Evolutionary conservation across 2,113 vertebrate species (phyloP), one percentile per base, ranked within the genome.

Genomic region (Psettodes erumei): DNA sequence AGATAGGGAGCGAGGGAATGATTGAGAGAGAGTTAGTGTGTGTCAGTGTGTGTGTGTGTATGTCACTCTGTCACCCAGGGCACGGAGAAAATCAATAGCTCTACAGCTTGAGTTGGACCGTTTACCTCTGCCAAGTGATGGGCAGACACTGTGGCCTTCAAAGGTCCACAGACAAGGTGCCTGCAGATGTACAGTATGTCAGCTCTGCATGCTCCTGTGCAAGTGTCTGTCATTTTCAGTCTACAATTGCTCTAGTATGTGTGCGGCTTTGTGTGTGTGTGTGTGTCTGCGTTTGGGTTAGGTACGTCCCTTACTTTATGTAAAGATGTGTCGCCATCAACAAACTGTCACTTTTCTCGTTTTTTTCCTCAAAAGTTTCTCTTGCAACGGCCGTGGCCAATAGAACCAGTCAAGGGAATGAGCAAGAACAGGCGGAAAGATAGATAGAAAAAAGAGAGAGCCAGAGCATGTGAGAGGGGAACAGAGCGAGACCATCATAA

Each of bases 111-210:
- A 88, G 69, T 73, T 79, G 77, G 74, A 77, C 78, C 82, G 21
- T 84, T 89, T 90, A 91, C 86, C 80, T 89, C 78, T 81, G 86
- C 81, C 86, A 83, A 84, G 73, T 80, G 81, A 87, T 77, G 78
- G 72, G 59, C 79, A 68, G 79, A 73, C 74, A 64, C 66, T 8
- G 54, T 84, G 79, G 89, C 84, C 71, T 80, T 86, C 73, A 75
- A 50, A 77, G 68, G 47, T 85, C 53, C 47, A n/a, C 58, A 73
- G 81, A 69, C 68, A 47, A 58, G 59, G 71, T 45, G 65, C 72
- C 71, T 73, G 64, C 43, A 77, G 43, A 64, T 6, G 33, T 18
- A 43, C 54, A 35, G 33, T 37, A 8, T 54, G 56, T 67, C 79
- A 56, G 61, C 25, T 42, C 32, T 11, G 43, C 3, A 1, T 53